A percentile compares a stretch with the other conserved stretches of the same genome.
These are phyloP conservation scores for Lagodon rhomboides DNA, from an alignment of 2,797 vertebrate species.

Conservation along the genomic window DNA sequence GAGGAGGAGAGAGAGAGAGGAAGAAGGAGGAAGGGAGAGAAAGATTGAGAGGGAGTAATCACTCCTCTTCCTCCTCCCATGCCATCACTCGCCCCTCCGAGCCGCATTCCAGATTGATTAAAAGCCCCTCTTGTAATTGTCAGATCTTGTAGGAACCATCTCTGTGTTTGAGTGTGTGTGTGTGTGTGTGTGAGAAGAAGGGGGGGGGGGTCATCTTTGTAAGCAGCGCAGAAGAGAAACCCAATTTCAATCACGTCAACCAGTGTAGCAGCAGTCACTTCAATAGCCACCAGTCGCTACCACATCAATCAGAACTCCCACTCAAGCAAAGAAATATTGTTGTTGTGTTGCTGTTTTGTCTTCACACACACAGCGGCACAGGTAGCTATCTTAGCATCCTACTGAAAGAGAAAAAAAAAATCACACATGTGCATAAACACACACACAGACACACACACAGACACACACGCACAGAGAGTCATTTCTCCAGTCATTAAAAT, in stretches of 20 bases:
- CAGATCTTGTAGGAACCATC: slow-evolving; percentile 77
- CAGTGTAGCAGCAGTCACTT: slow-evolving; percentile 71
- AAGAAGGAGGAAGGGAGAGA: slow-evolving; percentile 18
- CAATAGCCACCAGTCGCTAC: slow-evolving; percentile 66
- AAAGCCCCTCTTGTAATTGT: slow-evolving; percentile 85
- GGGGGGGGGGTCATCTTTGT: slow-evolving; percentile 39
- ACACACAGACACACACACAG: slow-evolving; percentile 42
- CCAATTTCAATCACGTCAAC: slow-evolving; percentile 75
- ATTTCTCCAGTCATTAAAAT: slow-evolving; percentile 87
- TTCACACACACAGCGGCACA: slow-evolving; percentile 51
- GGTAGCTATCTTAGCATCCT: slow-evolving; percentile 50
- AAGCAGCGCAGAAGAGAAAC: slow-evolving; percentile 58
- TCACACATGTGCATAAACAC: slow-evolving; percentile 23
- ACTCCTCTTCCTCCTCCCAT: slow-evolving; percentile 70
- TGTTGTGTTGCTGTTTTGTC: slow-evolving; percentile 60
- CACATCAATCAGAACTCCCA: slow-evolving; percentile 74
- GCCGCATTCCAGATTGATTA: slow-evolving; percentile 82
- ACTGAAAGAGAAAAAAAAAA: slow-evolving; percentile 8
- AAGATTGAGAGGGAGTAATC: slow-evolving; percentile 78
- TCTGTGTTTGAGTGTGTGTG: slow-evolving; percentile 51
- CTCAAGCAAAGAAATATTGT: slow-evolving; percentile 62
- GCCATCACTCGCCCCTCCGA: slow-evolving; percentile 70
- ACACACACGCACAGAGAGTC: slow-evolving; percentile 53
- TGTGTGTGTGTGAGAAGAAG: slow-evolving; percentile 19
- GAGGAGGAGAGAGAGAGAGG: slow-evolving; percentile 47